Evolutionary conservation across 2,797 vertebrate genomes (phyloP).

Genomic region (Avahi laniger): DNA sequence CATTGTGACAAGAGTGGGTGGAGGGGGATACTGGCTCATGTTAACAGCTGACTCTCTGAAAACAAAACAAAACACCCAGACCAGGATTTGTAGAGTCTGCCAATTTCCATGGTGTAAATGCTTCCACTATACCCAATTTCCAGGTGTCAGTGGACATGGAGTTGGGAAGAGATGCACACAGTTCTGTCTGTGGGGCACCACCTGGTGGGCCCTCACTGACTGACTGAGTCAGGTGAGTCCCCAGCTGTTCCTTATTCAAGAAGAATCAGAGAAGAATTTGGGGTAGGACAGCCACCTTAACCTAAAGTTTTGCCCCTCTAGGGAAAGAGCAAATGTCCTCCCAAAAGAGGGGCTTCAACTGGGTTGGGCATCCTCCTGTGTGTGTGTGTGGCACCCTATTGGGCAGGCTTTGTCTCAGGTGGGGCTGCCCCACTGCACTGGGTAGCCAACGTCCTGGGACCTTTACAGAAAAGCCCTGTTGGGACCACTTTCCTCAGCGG

Average conservation of each 20-base stretch:
- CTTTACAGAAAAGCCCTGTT: background rate
- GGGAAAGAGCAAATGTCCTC: too few relatives aligned
- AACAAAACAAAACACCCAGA: background rate
- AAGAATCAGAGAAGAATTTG: background rate
- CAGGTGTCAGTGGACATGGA: background rate
- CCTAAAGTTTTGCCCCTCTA: background rate
- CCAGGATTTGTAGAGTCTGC: background rate
- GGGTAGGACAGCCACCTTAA: background rate
- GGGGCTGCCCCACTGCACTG: background rate
- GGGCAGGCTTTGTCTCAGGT: background rate
- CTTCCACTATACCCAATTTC: background rate
- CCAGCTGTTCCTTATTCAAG: background rate
- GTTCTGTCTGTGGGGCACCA: background rate
- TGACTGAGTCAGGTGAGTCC: too few relatives aligned
- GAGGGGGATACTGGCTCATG: background rate
- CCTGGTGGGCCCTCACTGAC: fast-evolving
- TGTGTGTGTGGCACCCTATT: background rate
- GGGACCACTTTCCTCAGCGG: background rate
- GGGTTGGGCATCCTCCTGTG: background rate
- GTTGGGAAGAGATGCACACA: background rate
- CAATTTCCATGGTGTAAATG: background rate
- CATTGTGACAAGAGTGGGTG: background rate
- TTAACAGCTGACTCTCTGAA: background rate
- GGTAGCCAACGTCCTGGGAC: background rate
- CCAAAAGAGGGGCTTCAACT: background rate